phyloP scores from a whole-genome alignment of 1,140 invertebrate genomes.

The Lepidostoma basale region DNA sequence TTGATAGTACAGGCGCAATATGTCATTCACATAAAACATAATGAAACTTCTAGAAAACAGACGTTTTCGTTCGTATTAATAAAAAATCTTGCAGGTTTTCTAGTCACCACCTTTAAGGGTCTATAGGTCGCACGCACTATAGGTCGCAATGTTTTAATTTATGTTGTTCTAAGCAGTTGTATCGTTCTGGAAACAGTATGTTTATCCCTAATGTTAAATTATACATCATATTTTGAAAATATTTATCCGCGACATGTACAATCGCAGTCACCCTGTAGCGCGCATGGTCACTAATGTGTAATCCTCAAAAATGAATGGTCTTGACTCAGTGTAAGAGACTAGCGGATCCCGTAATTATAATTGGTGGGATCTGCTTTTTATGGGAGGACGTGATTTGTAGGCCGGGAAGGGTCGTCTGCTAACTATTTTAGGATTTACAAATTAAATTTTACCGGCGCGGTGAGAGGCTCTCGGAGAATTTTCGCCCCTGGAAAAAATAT shows the following conservation, averaged over 20 bases:
- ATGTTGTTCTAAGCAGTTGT: background rate
- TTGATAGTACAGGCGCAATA: no score
- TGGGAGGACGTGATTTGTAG: constrained; percentile 41
- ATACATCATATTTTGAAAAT: background rate
- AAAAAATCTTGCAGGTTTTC: background rate
- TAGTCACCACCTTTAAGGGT: background rate
- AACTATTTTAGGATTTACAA: constrained; percentile 27
- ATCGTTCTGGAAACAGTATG: background rate
- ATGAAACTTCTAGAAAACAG: no score
- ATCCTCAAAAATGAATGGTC: constrained; percentile 46
- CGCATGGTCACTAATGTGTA: constrained; percentile 40
- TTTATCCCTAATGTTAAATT: background rate
- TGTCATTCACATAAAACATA: no score
- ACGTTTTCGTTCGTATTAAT: no score
- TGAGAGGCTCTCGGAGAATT: background rate
- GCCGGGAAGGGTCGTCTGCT: constrained; percentile 27
- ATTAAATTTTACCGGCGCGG: constrained; percentile 5
- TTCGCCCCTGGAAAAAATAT: background rate
- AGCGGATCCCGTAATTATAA: constrained; percentile 42
- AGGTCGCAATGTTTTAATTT: no score
- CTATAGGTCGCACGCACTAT: background rate
- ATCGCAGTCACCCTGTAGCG: background rate
- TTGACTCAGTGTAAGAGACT: constrained; percentile 25
- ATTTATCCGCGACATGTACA: background rate
- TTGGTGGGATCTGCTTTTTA: constrained; percentile 42